Conservation (phyloP, 2,113 vertebrate species). For the Eurypyga helias region DNA sequence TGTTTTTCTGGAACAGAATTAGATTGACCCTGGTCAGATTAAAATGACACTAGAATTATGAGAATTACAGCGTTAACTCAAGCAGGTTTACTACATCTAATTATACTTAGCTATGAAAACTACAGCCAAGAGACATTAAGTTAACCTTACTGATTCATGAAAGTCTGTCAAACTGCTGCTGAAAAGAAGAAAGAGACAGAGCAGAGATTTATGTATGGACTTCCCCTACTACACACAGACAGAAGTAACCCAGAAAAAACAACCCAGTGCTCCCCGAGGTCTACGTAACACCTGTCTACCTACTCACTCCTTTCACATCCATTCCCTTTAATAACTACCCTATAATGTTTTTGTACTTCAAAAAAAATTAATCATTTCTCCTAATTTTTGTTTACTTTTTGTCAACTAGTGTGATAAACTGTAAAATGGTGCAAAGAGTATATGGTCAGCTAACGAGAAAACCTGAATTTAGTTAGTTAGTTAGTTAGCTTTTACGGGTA, state of each 20-base stretch:
- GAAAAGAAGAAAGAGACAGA: background rate
- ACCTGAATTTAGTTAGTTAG: background rate
- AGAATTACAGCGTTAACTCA: background rate
- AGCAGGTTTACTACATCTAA: background rate
- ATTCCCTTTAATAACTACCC: background rate
- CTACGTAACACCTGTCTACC: background rate
- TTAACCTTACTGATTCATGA: background rate
- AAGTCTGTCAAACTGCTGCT: background rate
- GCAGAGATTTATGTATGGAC: background rate
- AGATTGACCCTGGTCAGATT: background rate
- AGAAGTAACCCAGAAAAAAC: background rate
- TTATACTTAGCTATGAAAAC: background rate
- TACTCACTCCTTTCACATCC: background rate
- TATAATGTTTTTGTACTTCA: background rate
- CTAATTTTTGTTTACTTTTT: background rate
- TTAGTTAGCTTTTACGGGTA: background rate
- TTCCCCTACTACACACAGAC: background rate
- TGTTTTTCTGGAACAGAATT: background rate
- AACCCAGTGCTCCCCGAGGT: background rate
- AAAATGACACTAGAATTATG: background rate
- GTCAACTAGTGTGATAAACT: background rate
- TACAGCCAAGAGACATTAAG: background rate
- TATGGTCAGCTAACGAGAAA: background rate
- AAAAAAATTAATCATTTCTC: too few species aligned
- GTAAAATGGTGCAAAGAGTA: background rate